Evolutionary conservation across 2,888 invertebrate species (phyloP), one percentile per base, ranked within the genome.

Genomic region (Palloptera scutellata): DNA sequence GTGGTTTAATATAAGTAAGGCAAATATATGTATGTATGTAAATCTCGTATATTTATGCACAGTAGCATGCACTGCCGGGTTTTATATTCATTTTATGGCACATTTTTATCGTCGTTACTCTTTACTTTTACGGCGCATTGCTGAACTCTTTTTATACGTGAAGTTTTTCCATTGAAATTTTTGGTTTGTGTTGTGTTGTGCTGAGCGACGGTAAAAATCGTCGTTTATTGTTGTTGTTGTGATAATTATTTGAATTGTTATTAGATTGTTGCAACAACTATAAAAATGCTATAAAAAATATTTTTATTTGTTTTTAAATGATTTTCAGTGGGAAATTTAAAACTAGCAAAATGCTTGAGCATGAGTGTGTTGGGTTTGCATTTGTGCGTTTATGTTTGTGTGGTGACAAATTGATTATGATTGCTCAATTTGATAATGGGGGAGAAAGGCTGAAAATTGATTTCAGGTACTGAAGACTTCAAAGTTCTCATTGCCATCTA

Each of bases 181-280:
- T 57, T 54, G 52, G 58, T 54, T 42, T 53, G 41, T 61, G 55
- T 20, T 11, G 48, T 52, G 55, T 75, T 77, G 75, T 73, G 78
- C 74, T 75, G 72, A 79, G 77, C 77, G 75, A 74, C 75, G 75
- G 70, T 71, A 69, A 73, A 75, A 76, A 75, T 78, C 75, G 30
- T 57, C 15, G 1, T 9, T 17, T 13, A 1, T 66, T 71, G 64
- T 70, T 64, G 75, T 78, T 80, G 78, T 81, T 79, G 76, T 74
- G 77, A 78, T 80, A 77, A 81, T 81, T 81, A 80, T 79, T 77
- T 75, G 74, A 78, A 81, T 80, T 79, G 78, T 82, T 81, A 81
- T 81, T 79, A 80, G 80, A 79, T 79, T 79, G 80, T 81, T 81
- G 78, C 76, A 79, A 76, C 77, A 79, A 77, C 82, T 78, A 82